A percentile compares a stretch with the other conserved stretches of the same genome.
Conservation (phyloP, 2,797 vertebrate species). For the Rhabdophis nuchalis region DNA sequence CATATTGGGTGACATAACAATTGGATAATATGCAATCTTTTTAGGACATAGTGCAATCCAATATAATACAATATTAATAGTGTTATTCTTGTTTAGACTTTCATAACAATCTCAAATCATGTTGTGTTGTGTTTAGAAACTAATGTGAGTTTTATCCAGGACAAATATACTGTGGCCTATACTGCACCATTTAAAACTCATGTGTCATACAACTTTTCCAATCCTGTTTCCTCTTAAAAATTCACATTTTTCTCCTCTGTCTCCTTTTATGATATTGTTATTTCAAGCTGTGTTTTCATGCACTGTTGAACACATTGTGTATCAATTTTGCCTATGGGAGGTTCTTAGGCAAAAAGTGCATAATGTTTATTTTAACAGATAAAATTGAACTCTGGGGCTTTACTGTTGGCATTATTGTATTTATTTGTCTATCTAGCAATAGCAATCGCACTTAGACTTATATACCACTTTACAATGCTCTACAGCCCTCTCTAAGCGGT, state of each 20-base stretch:
- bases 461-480: too few relatives aligned
- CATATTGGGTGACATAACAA: not conserved
- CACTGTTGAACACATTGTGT: not conserved
- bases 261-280: not conserved
- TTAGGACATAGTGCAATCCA: not conserved
- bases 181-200: not conserved
- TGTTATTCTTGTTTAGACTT: not conserved
- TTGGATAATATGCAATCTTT: not conserved
- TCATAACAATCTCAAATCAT: not conserved
- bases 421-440: not conserved
- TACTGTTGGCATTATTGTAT: not conserved
- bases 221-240: not conserved
- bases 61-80: not conserved
- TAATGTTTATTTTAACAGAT: not conserved
- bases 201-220: not conserved
- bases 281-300: not conserved
- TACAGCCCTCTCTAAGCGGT: too few relatives aligned
- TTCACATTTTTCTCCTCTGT: not conserved
- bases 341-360: not conserved
- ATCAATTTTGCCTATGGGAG: not conserved
- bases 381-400: not conserved
- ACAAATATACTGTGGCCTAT: not conserved
- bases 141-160: not conserved
- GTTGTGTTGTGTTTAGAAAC: not conserved
- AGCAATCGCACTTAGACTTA: too few relatives aligned